These are phyloP conservation scores for Nesogale talazaci DNA, from an alignment of 2,113 vertebrate species.

Conservation along the genomic window DNA sequence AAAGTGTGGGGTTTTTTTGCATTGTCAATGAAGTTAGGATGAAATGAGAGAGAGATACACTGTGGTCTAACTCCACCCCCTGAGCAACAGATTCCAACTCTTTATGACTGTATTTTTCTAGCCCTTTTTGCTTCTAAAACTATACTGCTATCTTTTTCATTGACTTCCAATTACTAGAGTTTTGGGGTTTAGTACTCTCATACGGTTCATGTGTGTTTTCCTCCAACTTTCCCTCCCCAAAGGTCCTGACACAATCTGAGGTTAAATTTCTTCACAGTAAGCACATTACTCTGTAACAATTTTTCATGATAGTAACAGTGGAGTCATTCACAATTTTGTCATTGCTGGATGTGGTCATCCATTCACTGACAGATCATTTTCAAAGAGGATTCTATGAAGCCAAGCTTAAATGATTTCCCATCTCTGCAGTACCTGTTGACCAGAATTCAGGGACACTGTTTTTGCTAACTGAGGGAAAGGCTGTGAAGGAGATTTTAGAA, in stretches of 20 bases:
- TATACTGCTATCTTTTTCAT: too few relatives aligned
- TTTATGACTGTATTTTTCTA: neutral
- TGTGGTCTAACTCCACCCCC: neutral
- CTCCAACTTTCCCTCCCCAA: neutral
- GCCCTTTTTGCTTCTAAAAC: too few relatives aligned
- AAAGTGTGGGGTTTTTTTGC: conserved; percentile 4
- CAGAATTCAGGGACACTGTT: neutral
- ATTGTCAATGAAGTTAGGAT: neutral
- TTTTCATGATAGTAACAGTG: neutral
- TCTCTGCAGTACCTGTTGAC: neutral
- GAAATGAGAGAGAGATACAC: neutral
- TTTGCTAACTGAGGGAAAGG: neutral
- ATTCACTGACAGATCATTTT: neutral
- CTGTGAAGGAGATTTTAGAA: neutral
- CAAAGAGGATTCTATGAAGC: neutral
- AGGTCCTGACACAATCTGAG: neutral
- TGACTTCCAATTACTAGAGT: neutral
- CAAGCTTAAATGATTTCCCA: neutral
- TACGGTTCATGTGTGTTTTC: neutral
- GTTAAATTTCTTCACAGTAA: neutral
- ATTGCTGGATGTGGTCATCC: neutral
- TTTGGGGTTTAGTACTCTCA: neutral
- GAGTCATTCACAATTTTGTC: too few relatives aligned
- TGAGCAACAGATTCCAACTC: neutral
- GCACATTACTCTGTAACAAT: neutral